Base-by-base conservation (phyloP, 2,888 invertebrate species). In the Drosophila neutralis region DNA sequence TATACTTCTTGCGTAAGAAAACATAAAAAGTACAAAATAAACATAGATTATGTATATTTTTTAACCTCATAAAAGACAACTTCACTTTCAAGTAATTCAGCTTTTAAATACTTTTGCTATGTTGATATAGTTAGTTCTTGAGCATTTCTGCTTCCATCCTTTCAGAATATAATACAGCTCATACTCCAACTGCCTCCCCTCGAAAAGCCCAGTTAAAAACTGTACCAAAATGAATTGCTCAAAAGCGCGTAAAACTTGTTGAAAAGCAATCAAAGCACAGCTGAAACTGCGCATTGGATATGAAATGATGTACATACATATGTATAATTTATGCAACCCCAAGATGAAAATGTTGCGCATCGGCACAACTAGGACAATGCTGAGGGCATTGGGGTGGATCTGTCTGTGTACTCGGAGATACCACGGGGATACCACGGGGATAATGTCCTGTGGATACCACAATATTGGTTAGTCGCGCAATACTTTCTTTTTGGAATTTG, bases 241-340 rank as follows among this genome's bases (percentile, higher is more conserved):
- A 78, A 82, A 75, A 73, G 63, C 80, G 88, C 88, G 75, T 80
- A 75, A 89, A 85, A 79, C 83, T 73, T 70, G 74, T 88, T 82
- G 73, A 89, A 80, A 82, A 77, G 80, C 76, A 73, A 85, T 85
- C 79, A 70, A 53, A 38, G 60, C 40, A 60, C 13, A 45, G 38
- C 15, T 2, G 40, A 11, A 76, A 89, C 74, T 90, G 77, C 86
- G 86, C 86, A 90, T 62, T 74, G 54, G 70, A 73, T 61, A 61
- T 70, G 45, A 2, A 45, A 24, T 24, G 45, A 24, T 45, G 45
- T 45, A 24, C 7, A 24, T 45, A 45, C 13, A 24, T 4, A 45
- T 69, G 31, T 57, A 71, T 76, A 88, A 83, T 83, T 86, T 86
- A 83, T 83, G 81, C 90, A 88, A 88, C 86, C 89, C 77, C 80